Evolutionary conservation across 2,113 vertebrate genomes (phyloP).

Genomic region (Lagopus leucura): DNA sequence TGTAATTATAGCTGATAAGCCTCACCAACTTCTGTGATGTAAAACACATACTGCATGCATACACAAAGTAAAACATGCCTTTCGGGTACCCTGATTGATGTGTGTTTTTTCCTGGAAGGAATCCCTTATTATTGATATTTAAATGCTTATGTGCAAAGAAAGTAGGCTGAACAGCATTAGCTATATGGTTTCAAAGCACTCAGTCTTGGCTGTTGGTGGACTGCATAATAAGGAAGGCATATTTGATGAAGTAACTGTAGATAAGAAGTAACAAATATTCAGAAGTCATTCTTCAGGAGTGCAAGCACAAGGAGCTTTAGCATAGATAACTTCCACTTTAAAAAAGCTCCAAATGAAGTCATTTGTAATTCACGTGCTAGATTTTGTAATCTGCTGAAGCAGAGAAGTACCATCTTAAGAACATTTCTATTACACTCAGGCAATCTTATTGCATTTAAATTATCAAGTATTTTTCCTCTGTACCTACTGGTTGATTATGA

Average conservation of each 20-base stretch:
- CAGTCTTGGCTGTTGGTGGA: background rate
- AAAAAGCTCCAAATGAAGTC: background rate
- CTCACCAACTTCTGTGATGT: background rate
- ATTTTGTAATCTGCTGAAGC: constrained; percentile 37
- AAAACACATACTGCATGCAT: background rate
- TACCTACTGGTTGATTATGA: constrained; percentile 54
- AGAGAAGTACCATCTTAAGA: constrained; percentile 36
- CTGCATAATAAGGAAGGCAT: background rate
- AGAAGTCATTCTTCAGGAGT: background rate
- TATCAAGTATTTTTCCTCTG: constrained; percentile 43
- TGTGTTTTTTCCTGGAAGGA: background rate
- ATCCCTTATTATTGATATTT: background rate
- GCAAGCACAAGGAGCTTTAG: background rate
- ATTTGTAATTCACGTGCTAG: constrained; percentile 14
- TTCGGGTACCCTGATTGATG: background rate
- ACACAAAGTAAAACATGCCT: background rate
- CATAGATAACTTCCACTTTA: background rate
- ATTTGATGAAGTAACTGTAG: background rate
- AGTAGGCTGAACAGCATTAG: background rate
- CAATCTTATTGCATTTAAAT: constrained; percentile 44
- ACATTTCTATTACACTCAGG: constrained; percentile 20
- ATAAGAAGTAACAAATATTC: background rate
- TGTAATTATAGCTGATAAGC: background rate
- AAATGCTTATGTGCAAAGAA: background rate
- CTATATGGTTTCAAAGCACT: background rate